Evolutionary conservation across 2,888 invertebrate genomes (phyloP).

Genomic region (Cylindroiulus punctatus): DNA sequence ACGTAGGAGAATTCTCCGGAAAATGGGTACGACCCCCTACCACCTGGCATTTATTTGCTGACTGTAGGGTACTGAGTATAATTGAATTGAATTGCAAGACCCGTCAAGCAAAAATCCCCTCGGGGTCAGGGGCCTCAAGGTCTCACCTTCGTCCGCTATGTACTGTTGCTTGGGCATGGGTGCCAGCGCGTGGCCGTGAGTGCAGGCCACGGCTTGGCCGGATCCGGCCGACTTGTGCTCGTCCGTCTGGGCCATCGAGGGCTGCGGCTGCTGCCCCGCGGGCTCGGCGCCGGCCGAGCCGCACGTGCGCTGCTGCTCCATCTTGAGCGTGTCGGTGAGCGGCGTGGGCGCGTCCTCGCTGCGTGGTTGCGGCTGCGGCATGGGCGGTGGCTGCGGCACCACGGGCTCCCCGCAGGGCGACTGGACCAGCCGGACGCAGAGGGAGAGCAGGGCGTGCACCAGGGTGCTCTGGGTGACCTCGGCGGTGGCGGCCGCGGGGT

Average conservation of each 20-base stretch:
- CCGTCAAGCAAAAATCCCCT: no score
- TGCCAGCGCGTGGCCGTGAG: constrained; percentile 50
- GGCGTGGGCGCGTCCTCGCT: constrained; percentile 49
- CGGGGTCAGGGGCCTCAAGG: no score
- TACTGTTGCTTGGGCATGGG: constrained; percentile 50
- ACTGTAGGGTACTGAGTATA: no score
- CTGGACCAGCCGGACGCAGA: constrained; percentile 74
- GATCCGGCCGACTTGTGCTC: constrained; percentile 78
- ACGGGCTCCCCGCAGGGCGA: constrained; percentile 68
- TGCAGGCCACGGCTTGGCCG: constrained; percentile 20
- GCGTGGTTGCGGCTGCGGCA: neutral
- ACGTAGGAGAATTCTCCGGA: no score
- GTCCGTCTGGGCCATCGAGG: constrained; percentile 74
- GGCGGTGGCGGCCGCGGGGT: neutral
- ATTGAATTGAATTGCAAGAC: no score
- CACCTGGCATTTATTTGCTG: no score
- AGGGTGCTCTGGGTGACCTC: constrained; percentile 50
- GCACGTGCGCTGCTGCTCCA: constrained; percentile 63
- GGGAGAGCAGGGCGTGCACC: constrained; percentile 72
- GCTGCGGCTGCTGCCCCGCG: constrained; percentile 65
- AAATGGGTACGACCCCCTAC: no score
- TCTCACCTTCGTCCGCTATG: constrained; percentile 54
- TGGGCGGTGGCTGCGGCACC: constrained; percentile 64
- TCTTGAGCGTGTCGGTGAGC: constrained; percentile 57
- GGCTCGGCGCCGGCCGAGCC: constrained; percentile 64